Percentiles rank a stretch among this genome's conserved stretches.
phyloP scores from a whole-genome alignment of 2,797 vertebrate species.

The Huso huso region DNA sequence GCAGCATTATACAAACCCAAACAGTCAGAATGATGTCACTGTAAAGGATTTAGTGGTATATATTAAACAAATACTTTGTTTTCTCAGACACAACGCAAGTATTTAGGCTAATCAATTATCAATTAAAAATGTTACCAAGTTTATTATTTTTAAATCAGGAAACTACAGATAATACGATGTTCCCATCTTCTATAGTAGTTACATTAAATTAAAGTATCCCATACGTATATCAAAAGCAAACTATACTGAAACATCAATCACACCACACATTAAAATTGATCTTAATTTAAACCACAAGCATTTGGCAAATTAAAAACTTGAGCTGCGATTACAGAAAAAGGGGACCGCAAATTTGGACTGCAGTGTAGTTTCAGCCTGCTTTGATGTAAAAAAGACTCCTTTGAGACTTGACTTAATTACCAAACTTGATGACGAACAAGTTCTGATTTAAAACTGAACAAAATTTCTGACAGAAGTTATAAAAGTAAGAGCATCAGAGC shows the following conservation, averaged over 20 bases:
- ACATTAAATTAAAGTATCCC: conserved; percentile 48
- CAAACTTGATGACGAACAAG: conserved; percentile 26
- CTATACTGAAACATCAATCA: conserved; percentile 61
- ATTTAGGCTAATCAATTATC: no score
- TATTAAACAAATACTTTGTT: no score
- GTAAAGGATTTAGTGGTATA: no score
- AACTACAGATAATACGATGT: conserved; percentile 39
- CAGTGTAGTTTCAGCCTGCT: conserved; percentile 46
- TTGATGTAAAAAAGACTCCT: conserved; percentile 53
- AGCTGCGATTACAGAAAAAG: conserved; percentile 43
- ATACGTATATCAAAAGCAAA: conserved; percentile 51
- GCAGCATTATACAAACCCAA: no score
- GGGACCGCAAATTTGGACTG: conserved; percentile 53
- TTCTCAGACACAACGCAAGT: no score
- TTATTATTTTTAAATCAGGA: conserved; percentile 40
- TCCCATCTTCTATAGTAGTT: conserved; percentile 38
- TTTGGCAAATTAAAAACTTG: conserved; percentile 67
- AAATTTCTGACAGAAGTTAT: background rate
- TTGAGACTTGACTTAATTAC: conserved; percentile 40
- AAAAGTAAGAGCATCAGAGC: background rate
- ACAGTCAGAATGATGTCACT: no score
- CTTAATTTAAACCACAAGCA: conserved; percentile 60
- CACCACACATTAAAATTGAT: conserved; percentile 61
- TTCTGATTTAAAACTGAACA: conserved; percentile 14
- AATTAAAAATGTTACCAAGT: conserved; percentile 23